Evolutionary conservation across 1,140 invertebrate species (phyloP), one percentile per base, ranked within the genome.

Genomic region (Cydia amplana): DNA sequence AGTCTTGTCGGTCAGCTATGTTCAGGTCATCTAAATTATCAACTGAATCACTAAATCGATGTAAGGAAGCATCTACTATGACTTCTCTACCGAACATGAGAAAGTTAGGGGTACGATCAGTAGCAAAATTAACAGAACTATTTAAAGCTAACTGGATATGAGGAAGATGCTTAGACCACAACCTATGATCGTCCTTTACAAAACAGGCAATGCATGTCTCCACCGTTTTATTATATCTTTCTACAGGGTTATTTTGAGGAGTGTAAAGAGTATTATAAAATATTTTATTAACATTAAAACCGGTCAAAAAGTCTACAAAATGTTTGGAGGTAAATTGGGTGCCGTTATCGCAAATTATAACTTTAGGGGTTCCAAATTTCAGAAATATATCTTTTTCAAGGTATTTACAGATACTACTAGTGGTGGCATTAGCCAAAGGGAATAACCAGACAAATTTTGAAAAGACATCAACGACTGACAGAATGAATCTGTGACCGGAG

Each of bases 341-440:
- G 20, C 74, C 78, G 16, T 77, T 79, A 60, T 79, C 78, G 18
- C 74, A 75, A 20, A 79, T 36, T 23, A 79, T 18, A 20, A 75
- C 73, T 63, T 79, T 79, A 32, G 75, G 74, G 36, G 32, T 55
- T 43, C 76, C 78, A 77, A 77, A 79, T 72, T 74, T 77, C 55
- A 79, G 72, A 75, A 79, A 77, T 28, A 79, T 75, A 51, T 79
- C 74, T n/a, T 77, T 77, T 75, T 79, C 74, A n/a, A 80, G 23
- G 12, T 65, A 7, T 76, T 49, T 76, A 73, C 18, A 67, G 23
- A 78, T 78, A 16, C 63, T 23, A 32, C 7, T 14, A 51, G 76
- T 74, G 16, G 76, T 74, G 23, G 77, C 75, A 51, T 80, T 78
- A 20, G 32, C 16, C 49, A 80, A 74, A 28, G 73, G 70, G 65